These are phyloP conservation scores for Oscheius onirici DNA, from an alignment of 2,888 invertebrate genomes.

Conservation along the genomic window DNA sequence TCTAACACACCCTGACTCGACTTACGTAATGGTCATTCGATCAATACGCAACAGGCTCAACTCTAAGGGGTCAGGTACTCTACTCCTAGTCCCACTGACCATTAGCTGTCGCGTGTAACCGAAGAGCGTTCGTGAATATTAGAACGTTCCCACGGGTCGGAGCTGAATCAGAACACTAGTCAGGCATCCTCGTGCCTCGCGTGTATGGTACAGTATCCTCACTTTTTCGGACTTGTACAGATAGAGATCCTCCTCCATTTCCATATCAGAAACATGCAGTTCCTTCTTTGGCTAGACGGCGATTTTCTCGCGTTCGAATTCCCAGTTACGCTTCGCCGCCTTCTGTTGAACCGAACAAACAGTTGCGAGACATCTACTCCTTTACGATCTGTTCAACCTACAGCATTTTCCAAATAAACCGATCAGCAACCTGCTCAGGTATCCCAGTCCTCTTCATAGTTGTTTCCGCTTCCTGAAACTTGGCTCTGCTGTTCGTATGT, in stretches of 20 bases:
- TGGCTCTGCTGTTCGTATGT: background rate
- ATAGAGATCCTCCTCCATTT: too few species aligned
- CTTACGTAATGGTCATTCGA: conserved; percentile 1
- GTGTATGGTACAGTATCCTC: too few species aligned
- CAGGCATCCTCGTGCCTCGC: too few species aligned
- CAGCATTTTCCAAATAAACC: background rate
- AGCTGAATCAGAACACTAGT: background rate
- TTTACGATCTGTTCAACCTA: background rate
- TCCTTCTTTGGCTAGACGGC: background rate
- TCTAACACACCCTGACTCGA: background rate
- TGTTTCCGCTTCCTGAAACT: conserved; percentile 25
- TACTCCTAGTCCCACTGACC: conserved; percentile 1
- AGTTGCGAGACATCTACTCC: conserved; percentile 17
- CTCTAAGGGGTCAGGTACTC: background rate
- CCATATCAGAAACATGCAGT: too few species aligned
- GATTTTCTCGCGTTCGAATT: conserved; percentile 23
- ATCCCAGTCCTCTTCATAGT: conserved; percentile 13
- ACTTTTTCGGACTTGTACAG: background rate
- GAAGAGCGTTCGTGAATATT: conserved; percentile 21
- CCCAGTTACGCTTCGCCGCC: conserved; percentile 32
- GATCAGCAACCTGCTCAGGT: background rate
- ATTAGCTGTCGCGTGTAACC: conserved; percentile 27
- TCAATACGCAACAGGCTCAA: background rate
- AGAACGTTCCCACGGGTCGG: conserved; percentile 15
- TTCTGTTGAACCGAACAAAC: conserved; percentile 17